A percentile compares a stretch with the other conserved stretches of the same genome.
These are phyloP conservation scores for Catalaphyllia jardinei DNA, from an alignment of 64 coral and sea anemone genomes.

Conservation along the genomic window DNA sequence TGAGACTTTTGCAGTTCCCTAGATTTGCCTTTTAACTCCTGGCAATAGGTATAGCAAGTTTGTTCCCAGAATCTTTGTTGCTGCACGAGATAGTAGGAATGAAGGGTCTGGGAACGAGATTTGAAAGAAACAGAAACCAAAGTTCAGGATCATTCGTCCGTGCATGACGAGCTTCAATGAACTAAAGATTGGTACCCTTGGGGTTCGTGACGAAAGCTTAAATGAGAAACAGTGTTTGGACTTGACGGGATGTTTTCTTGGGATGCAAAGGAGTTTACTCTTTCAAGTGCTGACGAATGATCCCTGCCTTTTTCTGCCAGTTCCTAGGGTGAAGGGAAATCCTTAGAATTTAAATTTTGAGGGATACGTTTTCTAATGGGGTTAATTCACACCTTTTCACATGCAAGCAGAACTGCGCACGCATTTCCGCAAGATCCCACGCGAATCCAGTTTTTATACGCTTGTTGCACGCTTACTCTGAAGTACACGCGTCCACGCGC, in stretches of 20 bases:
- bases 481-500: not conserved
- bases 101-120: not conserved
- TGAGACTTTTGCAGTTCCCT: not conserved
- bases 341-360: not conserved
- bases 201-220: no score
- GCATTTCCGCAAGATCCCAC: not conserved
- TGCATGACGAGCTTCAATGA: no score
- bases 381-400: no score
- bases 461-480: not conserved
- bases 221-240: no score
- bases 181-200: no score
- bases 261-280: not conserved
- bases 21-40: not conserved
- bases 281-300: no score
- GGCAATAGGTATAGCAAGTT: not conserved
- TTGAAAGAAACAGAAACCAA: not conserved
- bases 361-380: not conserved
- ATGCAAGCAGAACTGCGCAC: no score
- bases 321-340: not conserved
- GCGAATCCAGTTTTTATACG: not conserved
- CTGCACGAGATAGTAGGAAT: not conserved
- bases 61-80: not conserved
- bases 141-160: no score
- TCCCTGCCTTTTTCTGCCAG: not conserved
- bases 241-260: not conserved